These are phyloP conservation scores for Drosophila kanekoi DNA, from an alignment of 2,888 invertebrate species.

Conservation along the genomic window DNA sequence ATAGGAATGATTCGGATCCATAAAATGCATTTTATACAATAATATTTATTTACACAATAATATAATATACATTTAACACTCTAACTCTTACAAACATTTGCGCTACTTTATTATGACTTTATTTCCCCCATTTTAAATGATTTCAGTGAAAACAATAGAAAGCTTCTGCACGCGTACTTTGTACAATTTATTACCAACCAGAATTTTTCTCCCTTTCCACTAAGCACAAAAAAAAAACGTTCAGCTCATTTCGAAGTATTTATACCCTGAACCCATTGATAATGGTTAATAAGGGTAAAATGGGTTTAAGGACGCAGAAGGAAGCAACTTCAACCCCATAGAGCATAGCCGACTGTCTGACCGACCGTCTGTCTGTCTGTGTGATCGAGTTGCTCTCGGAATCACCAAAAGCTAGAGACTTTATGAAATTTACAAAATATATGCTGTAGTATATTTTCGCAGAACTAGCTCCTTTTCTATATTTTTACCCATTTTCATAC, in stretches of 20 bases:
- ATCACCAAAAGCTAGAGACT: too few relatives aligned
- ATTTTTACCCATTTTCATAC: too few relatives aligned
- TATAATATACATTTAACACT: too few relatives aligned
- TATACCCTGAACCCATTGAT: constrained; percentile 21
- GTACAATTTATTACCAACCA: constrained; percentile 30
- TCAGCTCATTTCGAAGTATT: constrained; percentile 29
- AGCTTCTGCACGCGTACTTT: constrained; percentile 14
- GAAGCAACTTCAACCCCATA: neutral
- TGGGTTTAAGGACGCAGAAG: neutral
- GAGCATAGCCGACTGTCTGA: neutral
- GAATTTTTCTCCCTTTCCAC: constrained; percentile 13
- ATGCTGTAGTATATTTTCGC: too few relatives aligned
- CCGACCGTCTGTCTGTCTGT: too few relatives aligned
- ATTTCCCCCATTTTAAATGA: neutral
- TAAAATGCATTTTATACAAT: too few relatives aligned
- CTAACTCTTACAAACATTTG: constrained; percentile 3
- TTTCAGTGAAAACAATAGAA: neutral
- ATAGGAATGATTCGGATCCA: too few relatives aligned
- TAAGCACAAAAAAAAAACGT: constrained; percentile 11
- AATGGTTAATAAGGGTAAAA: neutral
- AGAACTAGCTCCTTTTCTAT: too few relatives aligned
- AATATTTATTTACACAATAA: too few relatives aligned
- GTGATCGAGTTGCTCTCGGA: too few relatives aligned
- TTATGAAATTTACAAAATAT: too few relatives aligned
- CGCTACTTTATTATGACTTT: constrained; percentile 3